Conservation (phyloP, 2,888 invertebrate genomes). For the Trichacis sp. region DNA sequence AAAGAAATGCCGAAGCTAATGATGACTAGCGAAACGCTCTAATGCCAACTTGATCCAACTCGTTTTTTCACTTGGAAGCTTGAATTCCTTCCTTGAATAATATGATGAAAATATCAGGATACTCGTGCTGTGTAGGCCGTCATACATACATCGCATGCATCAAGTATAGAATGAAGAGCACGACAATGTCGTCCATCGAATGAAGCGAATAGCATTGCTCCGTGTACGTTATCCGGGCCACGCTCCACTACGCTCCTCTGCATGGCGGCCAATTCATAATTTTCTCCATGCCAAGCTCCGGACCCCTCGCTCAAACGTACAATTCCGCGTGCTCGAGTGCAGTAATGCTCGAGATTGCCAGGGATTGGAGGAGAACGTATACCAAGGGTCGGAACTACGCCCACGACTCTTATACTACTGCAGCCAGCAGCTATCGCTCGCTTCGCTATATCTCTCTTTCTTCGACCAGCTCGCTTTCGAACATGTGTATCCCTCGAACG, state of each 20-base stretch:
- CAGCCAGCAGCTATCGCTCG: too few relatives aligned
- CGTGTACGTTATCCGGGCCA: constrained; percentile 51
- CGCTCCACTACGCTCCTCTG: constrained; percentile 49
- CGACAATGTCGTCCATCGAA: constrained; percentile 34
- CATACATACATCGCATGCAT: constrained; percentile 47
- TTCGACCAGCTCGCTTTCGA: constrained; percentile 25
- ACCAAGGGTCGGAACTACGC: constrained; percentile 41
- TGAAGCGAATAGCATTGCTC: constrained; percentile 48
- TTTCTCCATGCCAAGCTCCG: constrained; percentile 50
- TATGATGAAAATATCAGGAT: too few relatives aligned
- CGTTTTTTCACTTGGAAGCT: constrained; percentile 17
- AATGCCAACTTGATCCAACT: background rate
- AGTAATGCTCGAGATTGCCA: constrained; percentile 41
- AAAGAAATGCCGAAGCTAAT: background rate
- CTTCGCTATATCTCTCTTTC: constrained; percentile 34
- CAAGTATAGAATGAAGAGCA: too few relatives aligned
- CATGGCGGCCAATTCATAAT: constrained; percentile 52
- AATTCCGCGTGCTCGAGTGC: constrained; percentile 50
- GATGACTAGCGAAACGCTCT: too few relatives aligned
- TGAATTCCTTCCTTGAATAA: constrained; percentile 21
- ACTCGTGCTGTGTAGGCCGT: constrained; percentile 36
- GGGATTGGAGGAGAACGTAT: constrained; percentile 39
- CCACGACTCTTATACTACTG: constrained; percentile 47
- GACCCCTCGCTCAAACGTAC: constrained; percentile 54
- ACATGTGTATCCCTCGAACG: background rate